A percentile compares a stretch with the other conserved stretches of the same genome.
Conservation (phyloP, 2,113 vertebrate genomes). For the Psilopsiagon aymara region DNA sequence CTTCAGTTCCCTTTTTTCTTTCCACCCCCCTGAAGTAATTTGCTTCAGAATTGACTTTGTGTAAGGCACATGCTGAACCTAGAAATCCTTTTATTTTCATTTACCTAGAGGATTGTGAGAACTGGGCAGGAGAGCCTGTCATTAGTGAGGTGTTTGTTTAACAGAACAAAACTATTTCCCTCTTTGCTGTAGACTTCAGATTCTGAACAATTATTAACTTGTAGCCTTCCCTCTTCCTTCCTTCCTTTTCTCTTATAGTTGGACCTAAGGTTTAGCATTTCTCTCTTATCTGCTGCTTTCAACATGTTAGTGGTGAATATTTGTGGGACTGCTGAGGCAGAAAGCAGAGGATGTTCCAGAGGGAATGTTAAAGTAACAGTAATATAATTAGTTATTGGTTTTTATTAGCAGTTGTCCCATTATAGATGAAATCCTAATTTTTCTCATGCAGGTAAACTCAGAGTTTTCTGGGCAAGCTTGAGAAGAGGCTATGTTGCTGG, state of each 20-base stretch:
- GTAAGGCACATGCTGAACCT: not conserved
- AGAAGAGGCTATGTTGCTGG: not conserved
- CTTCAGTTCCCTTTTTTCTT: not conserved
- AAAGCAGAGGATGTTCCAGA: not conserved
- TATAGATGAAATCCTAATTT: not conserved
- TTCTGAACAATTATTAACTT: conserved; percentile 61
- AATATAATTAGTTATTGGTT: not conserved
- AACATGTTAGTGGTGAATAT: conserved; percentile 4
- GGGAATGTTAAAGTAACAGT: not conserved
- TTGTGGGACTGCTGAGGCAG: not conserved
- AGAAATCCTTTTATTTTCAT: not conserved
- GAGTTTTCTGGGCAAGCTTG: not conserved
- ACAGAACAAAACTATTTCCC: conserved; percentile 43
- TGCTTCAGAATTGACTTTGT: not conserved
- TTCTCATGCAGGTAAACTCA: not conserved
- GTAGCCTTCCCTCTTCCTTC: conserved; percentile 49
- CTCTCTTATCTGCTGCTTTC: conserved; percentile 39
- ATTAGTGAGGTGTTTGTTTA: conserved; percentile 55
- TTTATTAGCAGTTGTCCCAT: not conserved
- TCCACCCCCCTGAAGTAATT: not conserved
- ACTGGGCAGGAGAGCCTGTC: conserved; percentile 18
- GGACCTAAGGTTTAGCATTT: conserved; percentile 21
- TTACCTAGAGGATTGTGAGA: conserved; percentile 13
- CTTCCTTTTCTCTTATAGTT: conserved; percentile 52
- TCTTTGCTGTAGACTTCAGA: conserved; percentile 35